Conservation (phyloP, 1,140 invertebrate genomes). For the Drosophila nasuta region DNA sequence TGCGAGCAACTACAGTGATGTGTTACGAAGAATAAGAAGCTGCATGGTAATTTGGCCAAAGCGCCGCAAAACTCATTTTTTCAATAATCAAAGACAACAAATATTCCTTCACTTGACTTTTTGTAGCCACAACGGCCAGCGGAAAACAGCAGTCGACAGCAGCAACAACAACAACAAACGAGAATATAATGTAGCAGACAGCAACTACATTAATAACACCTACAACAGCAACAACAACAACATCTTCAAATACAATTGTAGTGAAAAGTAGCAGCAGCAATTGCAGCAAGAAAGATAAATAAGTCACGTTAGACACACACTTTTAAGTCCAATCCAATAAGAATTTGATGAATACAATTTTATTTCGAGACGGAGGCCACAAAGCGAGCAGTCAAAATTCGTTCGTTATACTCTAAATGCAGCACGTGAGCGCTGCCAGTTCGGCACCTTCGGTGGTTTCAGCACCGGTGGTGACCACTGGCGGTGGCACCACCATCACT, state of each 20-base stretch:
- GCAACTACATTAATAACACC: conserved; percentile 38
- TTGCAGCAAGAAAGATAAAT: conserved; percentile 32
- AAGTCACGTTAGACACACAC: background rate
- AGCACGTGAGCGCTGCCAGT: conserved; percentile 80
- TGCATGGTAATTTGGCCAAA: conserved; percentile 67
- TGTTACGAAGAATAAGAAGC: conserved; percentile 16
- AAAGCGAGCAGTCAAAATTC: conserved; percentile 52
- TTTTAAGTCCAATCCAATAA: background rate
- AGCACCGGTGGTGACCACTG: conserved; percentile 86
- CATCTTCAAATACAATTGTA: conserved; percentile 44
- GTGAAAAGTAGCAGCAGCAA: conserved; percentile 36
- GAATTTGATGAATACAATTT: conserved; percentile 5
- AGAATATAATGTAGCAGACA: conserved; percentile 63
- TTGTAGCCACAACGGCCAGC: conserved; percentile 76
- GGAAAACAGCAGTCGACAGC: conserved; percentile 70
- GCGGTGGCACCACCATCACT: conserved; percentile 87
- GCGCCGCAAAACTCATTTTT: conserved; percentile 29
- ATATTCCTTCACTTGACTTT: conserved; percentile 71
- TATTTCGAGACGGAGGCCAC: conserved; percentile 13
- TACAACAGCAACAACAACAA: conserved; percentile 57
- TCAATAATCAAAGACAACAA: conserved; percentile 55
- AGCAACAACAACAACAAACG: conserved; percentile 65
- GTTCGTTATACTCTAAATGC: conserved; percentile 57
- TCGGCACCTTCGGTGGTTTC: conserved; percentile 74
- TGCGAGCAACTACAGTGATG: conserved; percentile 3